Conservation (phyloP, 1,140 invertebrate species). For the Megalonaias nervosa region DNA sequence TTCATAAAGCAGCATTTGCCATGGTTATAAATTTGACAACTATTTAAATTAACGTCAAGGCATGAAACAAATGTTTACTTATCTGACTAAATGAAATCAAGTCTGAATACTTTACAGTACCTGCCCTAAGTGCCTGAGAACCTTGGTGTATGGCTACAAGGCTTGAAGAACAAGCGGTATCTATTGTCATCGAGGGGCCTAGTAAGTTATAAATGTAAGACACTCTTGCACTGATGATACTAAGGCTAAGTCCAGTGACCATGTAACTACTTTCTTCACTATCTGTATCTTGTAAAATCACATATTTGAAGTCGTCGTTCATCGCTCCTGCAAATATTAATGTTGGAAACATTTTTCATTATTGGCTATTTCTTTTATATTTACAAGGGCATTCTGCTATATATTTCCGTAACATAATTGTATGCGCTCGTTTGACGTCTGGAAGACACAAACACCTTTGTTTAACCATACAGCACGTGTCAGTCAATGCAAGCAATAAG, state of each 20-base stretch:
- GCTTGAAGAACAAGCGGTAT: background rate
- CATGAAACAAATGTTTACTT: too few relatives aligned
- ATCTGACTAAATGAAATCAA: too few relatives aligned
- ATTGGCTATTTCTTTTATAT: too few relatives aligned
- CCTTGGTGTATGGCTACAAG: background rate
- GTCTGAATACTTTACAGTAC: background rate
- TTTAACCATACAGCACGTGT: too few relatives aligned
- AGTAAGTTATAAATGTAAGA: background rate
- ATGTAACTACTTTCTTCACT: background rate
- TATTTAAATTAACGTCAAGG: too few relatives aligned
- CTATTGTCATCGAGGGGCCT: background rate
- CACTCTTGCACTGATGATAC: background rate
- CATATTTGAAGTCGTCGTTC: background rate
- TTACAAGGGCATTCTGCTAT: too few relatives aligned
- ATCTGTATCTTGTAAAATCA: background rate
- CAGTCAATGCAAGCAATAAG: too few relatives aligned
- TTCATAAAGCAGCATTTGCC: too few relatives aligned
- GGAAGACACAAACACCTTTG: too few relatives aligned
- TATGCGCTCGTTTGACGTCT: too few relatives aligned
- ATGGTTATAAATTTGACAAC: too few relatives aligned
- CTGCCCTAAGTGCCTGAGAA: background rate
- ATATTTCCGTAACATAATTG: too few relatives aligned
- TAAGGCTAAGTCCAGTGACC: background rate
- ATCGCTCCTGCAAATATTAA: background rate
- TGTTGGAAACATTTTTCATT: background rate